Conservation (phyloP, 2,888 invertebrate genomes). For the Pterobdella sp. region DNA sequence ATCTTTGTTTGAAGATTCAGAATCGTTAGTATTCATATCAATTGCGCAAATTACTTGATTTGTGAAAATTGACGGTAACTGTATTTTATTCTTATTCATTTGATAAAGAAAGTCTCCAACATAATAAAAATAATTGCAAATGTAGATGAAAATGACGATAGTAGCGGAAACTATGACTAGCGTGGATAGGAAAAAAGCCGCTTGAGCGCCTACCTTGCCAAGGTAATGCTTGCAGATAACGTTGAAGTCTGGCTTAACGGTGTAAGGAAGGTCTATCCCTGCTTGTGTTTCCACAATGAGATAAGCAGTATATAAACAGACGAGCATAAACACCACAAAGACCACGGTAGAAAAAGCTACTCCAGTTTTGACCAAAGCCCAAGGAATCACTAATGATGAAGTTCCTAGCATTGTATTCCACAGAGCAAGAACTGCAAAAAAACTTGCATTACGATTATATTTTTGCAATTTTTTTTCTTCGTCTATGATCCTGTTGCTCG, state of each 20-base stretch:
- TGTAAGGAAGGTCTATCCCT: slow-evolving; percentile 33
- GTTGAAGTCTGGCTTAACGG: slow-evolving; percentile 63
- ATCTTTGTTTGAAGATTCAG: neutral
- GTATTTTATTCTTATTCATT: slow-evolving; percentile 37
- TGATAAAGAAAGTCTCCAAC: slow-evolving; percentile 65
- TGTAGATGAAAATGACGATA: slow-evolving; percentile 84
- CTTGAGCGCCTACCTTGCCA: slow-evolving; percentile 57
- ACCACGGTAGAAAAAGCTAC: slow-evolving; percentile 66
- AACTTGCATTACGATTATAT: too few species aligned
- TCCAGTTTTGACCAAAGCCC: slow-evolving; percentile 80
- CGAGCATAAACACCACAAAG: slow-evolving; percentile 64
- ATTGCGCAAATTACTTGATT: neutral
- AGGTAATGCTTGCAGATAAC: slow-evolving; percentile 68
- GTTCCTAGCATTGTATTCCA: slow-evolving; percentile 95
- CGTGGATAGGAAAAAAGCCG: slow-evolving; percentile 59
- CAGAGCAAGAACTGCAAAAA: slow-evolving; percentile 58
- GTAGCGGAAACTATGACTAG: slow-evolving; percentile 74
- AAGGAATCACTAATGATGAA: slow-evolving; percentile 82
- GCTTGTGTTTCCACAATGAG: slow-evolving; percentile 62
- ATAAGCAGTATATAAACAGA: slow-evolving; percentile 77
- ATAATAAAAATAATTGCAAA: slow-evolving; percentile 81
- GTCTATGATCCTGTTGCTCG: too few species aligned
- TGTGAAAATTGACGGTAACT: neutral
- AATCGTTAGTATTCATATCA: neutral
- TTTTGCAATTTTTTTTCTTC: too few species aligned